These are phyloP conservation scores for Ranitomeya variabilis DNA, from an alignment of 2,113 vertebrate species.

Conservation along the genomic window DNA sequence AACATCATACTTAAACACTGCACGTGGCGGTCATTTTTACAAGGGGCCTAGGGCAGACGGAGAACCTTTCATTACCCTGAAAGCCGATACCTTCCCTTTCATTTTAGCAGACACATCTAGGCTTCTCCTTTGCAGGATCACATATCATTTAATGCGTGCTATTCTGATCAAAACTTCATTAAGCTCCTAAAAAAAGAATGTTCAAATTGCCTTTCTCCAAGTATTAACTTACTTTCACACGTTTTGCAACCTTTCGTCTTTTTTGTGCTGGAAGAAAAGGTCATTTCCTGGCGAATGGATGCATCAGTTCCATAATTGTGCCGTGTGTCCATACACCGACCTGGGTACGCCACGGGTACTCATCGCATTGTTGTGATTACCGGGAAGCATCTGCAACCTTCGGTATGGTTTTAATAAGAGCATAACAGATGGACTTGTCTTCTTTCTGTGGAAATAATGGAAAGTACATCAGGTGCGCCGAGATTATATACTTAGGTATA, in stretches of 20 bases:
- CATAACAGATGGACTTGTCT: slow-evolving; percentile 22
- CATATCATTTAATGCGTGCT: background rate
- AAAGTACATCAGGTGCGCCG: slow-evolving; percentile 20
- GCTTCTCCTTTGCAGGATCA: slow-evolving; percentile 8
- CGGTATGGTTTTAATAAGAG: slow-evolving; percentile 27
- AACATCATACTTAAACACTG: slow-evolving; percentile 68
- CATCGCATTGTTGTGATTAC: slow-evolving; percentile 62
- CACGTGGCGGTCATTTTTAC: background rate
- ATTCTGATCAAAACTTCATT: slow-evolving; percentile 59
- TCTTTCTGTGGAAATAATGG: slow-evolving; percentile 32
- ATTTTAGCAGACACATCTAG: background rate
- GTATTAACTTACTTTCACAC: slow-evolving; percentile 75
- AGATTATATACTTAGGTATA: slow-evolving; percentile 36
- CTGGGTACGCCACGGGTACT: slow-evolving; percentile 58
- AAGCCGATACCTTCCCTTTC: slow-evolving; percentile 57
- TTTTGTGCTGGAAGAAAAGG: slow-evolving; percentile 76
- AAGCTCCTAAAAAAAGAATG: slow-evolving; percentile 63
- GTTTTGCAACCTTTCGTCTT: slow-evolving; percentile 78
- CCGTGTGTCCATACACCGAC: slow-evolving; percentile 63
- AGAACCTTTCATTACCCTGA: slow-evolving; percentile 48
- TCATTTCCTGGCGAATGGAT: slow-evolving; percentile 70
- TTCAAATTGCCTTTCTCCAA: slow-evolving; percentile 67
- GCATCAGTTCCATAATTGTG: slow-evolving; percentile 71
- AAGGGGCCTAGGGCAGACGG: slow-evolving; percentile 45
- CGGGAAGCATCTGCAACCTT: slow-evolving; percentile 37